Base-by-base conservation (phyloP, 2,888 invertebrate species). In the Harpagoxenus sublaevis region DNA sequence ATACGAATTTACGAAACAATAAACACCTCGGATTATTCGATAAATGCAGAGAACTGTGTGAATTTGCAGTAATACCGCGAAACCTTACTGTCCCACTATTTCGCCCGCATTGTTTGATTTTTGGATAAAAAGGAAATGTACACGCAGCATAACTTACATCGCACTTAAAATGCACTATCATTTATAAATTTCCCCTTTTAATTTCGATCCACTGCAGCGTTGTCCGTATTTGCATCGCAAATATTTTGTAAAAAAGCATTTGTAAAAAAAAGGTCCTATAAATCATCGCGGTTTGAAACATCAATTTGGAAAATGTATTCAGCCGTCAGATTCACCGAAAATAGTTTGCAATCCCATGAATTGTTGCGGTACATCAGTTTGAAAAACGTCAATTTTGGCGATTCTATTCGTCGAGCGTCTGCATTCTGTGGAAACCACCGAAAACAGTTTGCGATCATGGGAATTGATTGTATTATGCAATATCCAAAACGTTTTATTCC, bases 1-100 rank as follows among this genome's bases (percentile, higher is more conserved):
- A 23, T 23, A 51, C 18, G 53, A 79, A 71, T 79, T 79, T 35
- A 28, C 39, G 60, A 71, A 79, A 79, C 48, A 71, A 60, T 79
- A 79, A 79, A 70, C 35, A 60, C 28, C 53, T 60, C 45, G 60
- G 28, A 79, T 71, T 48, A 60, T 79, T 60, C 60, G 28, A 70
- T 79, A 60, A 79, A 62, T 71, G 48, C 60, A 48, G 28, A 35
- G 35, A 28, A 48, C 4, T 2, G 23, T 35, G 45, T 70, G 23
- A 35, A 57, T 70, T 57, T 23, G 23, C 15, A 68, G 12, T 31
- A 55, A 68, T 23, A 70, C 55, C 10, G 31, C 35, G 35, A 12
- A 79, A 71, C n/a, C 45, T 35, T 18, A 39, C 12, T 45, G 35
- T 57, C 2, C 45, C 23, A 48, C 35, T 35, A 35, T 70, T 79